A percentile compares a stretch with the other conserved stretches of the same genome.
Conservation (phyloP, 2,888 invertebrate genomes). For the Cantharis lateralis region DNA sequence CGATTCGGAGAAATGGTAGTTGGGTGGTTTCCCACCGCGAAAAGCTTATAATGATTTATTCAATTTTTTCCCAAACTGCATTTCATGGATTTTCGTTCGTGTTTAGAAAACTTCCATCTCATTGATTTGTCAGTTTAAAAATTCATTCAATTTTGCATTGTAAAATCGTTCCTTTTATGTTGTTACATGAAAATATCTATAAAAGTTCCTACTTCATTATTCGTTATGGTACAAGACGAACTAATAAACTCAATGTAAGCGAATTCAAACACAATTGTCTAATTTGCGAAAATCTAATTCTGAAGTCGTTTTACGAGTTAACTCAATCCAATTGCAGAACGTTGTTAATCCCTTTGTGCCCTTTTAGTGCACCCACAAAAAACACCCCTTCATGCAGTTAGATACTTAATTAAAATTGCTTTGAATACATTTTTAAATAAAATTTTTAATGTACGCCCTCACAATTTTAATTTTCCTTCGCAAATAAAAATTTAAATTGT, state of each 20-base stretch:
- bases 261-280: slow-evolving; percentile 49
- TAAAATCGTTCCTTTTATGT: slow-evolving; percentile 11
- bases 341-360: slow-evolving; percentile 45
- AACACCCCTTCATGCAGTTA: slow-evolving; percentile 36
- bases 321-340: slow-evolving; percentile 43
- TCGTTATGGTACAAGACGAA: slow-evolving; percentile 17
- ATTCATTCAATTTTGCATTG: not conserved
- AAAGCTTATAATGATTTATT: not conserved
- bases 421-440: slow-evolving; percentile 6
- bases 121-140: not conserved
- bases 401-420: slow-evolving; percentile 37
- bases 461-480: not conserved
- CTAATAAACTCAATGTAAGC: slow-evolving; percentile 37
- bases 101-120: not conserved
- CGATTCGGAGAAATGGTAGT: not conserved
- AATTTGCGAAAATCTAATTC: slow-evolving; percentile 47
- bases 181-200: slow-evolving; percentile 12
- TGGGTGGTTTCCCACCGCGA: not conserved
- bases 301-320: slow-evolving; percentile 40
- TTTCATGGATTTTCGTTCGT: not conserved
- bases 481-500: not conserved
- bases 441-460: not conserved
- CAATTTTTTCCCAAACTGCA: not conserved
- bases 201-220: slow-evolving; percentile 16
- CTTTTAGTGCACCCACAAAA: slow-evolving; percentile 33